Evolutionary conservation across 2,888 invertebrate species (phyloP).

Genomic region (Hetaerina titia): DNA sequence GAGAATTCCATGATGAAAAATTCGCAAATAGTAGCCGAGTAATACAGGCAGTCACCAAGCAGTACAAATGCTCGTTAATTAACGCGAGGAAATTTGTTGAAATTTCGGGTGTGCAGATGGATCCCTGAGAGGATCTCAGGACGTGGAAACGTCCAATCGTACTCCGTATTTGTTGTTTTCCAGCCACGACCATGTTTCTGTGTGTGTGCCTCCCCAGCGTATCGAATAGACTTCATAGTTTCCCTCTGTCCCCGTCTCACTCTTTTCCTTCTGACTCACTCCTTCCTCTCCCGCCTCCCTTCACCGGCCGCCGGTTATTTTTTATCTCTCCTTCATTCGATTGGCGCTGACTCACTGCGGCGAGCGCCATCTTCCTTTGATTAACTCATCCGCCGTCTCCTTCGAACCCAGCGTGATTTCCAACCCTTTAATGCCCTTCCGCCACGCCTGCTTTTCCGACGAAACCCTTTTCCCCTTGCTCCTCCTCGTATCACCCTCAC

Average conservation of each 20-base stretch:
- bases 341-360: slow-evolving; percentile 40
- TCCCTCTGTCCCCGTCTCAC: neutral
- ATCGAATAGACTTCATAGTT: neutral
- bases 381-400: slow-evolving; percentile 49
- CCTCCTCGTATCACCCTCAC: neutral
- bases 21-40: too few species aligned
- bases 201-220: neutral
- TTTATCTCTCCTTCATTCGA: slow-evolving; percentile 7
- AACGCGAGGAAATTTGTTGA: too few species aligned
- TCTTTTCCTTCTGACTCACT: slow-evolving; percentile 19
- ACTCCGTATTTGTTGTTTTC: neutral
- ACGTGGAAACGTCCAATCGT: neutral
- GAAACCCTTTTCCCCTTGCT: neutral
- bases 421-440: neutral
- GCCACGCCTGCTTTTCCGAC: neutral
- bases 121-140: neutral
- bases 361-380: slow-evolving; percentile 55
- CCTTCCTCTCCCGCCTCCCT: neutral
- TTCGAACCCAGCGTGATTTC: neutral
- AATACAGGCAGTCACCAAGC: too few species aligned
- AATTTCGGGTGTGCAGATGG: neutral
- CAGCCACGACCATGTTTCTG: neutral
- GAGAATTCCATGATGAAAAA: too few species aligned
- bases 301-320: neutral
- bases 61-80: too few species aligned